Evolutionary conservation across 2,888 invertebrate genomes (phyloP), one percentile per base, ranked within the genome.

Genomic region (Caenorhabditis parvicauda): DNA sequence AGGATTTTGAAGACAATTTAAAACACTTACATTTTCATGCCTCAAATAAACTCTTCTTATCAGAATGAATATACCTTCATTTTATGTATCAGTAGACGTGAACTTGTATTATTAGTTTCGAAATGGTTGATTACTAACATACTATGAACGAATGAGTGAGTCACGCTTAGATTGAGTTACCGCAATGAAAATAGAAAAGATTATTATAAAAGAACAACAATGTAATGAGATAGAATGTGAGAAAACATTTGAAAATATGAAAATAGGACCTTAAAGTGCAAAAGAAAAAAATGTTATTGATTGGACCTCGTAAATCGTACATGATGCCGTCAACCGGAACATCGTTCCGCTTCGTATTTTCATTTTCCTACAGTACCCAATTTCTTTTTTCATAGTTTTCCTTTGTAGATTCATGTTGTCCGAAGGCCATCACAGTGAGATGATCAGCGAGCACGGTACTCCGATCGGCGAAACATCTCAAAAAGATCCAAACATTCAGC

Each of bases 151-250:
- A n/a, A n/a, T n/a, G n/a, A n/a, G n/a, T n/a, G n/a, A n/a, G n/a
- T n/a, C n/a, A n/a, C n/a, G n/a, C n/a, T n/a, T n/a, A n/a, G n/a
- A n/a, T n/a, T n/a, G n/a, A n/a, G n/a, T n/a, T n/a, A n/a, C n/a
- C n/a, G n/a, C n/a, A n/a, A n/a, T 63, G 56, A 24, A 57, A 51
- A 39, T 27, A 43, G 39, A 41, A 42, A 35, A 22, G 12, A 19
- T 25, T n/a, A n/a, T 24, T 25, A 46, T 24, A 47, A 6, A 14
- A 28, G 12, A 22, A 17, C 22, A 37, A 38, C 7, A 5, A 17
- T 9, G 43, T n/a, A 29, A 43, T 24, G 21, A 41, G 5, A 9
- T 35, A 27, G 43, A 21, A 47, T 7, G 1, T 19, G 19, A 39
- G 38, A 28, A 29, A 38, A 44, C 48, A 22, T 41, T 21, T 2